Conservation (phyloP, 2,113 vertebrate genomes). For the Vidua macroura region DNA sequence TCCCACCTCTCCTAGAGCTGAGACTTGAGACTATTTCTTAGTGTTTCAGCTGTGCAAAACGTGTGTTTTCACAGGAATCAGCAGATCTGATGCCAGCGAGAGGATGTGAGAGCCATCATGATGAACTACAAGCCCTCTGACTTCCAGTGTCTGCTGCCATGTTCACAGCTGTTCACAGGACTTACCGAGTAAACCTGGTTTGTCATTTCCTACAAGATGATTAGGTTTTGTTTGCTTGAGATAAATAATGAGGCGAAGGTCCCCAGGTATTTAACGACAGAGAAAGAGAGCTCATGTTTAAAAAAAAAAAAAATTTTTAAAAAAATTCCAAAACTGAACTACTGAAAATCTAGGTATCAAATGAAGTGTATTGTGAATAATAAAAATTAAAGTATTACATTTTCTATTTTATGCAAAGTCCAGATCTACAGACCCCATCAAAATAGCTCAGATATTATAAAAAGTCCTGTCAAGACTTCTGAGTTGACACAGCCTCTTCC, state of each 20-base stretch:
- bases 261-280: not conserved
- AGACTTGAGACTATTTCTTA: constrained; percentile 9
- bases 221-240: constrained; percentile 1
- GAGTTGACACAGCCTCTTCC: not conserved
- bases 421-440: not conserved
- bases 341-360: not conserved
- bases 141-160: constrained; percentile 9
- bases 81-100: not conserved
- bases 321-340: not conserved
- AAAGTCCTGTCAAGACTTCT: not conserved
- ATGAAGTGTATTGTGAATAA: not conserved
- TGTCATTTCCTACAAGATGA: not conserved
- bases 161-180: not conserved
- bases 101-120: not conserved
- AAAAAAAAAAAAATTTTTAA: not conserved
- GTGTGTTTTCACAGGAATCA: constrained; percentile 38
- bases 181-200: not conserved
- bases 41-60: constrained; percentile 1
- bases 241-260: not conserved
- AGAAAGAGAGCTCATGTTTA: not conserved
- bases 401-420: not conserved
- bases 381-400: not conserved
- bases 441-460: not conserved
- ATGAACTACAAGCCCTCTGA: not conserved
- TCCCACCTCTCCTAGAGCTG: constrained; percentile 5